Evolutionary conservation across 2,888 invertebrate species (phyloP), one percentile per base, ranked within the genome.

Genomic region (Polyploca ridens): DNA sequence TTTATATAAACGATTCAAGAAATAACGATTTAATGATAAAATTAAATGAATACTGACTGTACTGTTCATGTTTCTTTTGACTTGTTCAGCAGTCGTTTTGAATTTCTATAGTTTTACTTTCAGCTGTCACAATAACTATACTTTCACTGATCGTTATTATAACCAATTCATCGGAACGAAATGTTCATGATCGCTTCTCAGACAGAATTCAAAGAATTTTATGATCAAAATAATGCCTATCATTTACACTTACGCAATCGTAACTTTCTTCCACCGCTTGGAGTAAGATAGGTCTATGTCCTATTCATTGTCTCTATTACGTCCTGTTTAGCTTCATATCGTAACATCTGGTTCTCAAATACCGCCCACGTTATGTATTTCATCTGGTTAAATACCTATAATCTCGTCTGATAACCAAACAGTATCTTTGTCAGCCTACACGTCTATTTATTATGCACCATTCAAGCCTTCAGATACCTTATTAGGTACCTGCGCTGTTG

Each of bases 391-490:
- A 73, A 68, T 74, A 69, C 72, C 70, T 70, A 68, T 69, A 74
- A 74, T 76, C 72, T 78, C 78, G 73, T 77, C 69, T 68, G 70
- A 71, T 67, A 72, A 64, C 63, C 63, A n/a, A 66, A 66, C 64
- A 69, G 67, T 73, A 63, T 71, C 63, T 62, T 63, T 64, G 62
- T 63, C 84, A 64, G 72, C 90, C 90, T 81, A 91, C 90, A 79
- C 84, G 54, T 41, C 69, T 78, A 74, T 78, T 90, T 87, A 77
- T 77, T 85, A 89, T 91, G 84, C 90, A 85, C 69, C 77, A 73
- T 71, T 78, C 71, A 76, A 82, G 80, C 85, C 87, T 84, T 83
- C 83, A 63, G 68, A 66, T 64, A 69, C 87, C 85, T 82, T 89
- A 81, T 87, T 80, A 71, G 83, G 72, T 59, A 67, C 66, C 67